Evolutionary conservation across 2,888 invertebrate species (phyloP), one percentile per base, ranked within the genome.

Genomic region (Iphiclides podalirius): DNA sequence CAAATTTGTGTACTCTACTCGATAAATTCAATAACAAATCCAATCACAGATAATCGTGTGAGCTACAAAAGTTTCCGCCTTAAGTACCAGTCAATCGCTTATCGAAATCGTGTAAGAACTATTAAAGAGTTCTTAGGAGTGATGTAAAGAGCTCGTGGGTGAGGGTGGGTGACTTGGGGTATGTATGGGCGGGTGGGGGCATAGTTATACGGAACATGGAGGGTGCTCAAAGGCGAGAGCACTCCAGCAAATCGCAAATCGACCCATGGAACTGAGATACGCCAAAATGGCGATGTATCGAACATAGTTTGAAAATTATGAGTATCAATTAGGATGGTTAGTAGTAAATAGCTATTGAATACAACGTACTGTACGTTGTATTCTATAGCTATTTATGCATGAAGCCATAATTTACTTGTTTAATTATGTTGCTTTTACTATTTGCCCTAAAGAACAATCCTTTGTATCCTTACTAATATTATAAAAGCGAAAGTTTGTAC

Each of bases 201-300:
- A 66, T 67, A 76, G 78, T 78, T 77, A n/a, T 20, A 75, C 66
- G 72, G 64, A n/a, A n/a, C n/a, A n/a, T n/a, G 66, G 59, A 83
- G 83, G 66, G 71, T 70, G 62, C 83, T 83, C 58, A 59, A 61
- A 58, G 55, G 52, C 47, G 60, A 52, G 67, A 81, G 82, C 68
- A 77, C 82, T 74, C 84, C 54, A 55, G 61, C 59, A 69, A 72
- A 72, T 77, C 62, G 61, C 59, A 63, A 64, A 61, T 64, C 64
- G 76, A 60, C 59, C 56, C 47, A 52, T 36, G 47, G 60, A 52
- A 63, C 60, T 55, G 54, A 39, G 54, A 50, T 54, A 56, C 53
- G 53, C 57, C 57, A 58, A 55, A 49, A 52, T 52, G 45, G 48
- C 43, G 47, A 61, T 54, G 49, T 54, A 51, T 45, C 43, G 55